Base-by-base conservation (phyloP, 2,888 invertebrate species). In the Athalia cordata region DNA sequence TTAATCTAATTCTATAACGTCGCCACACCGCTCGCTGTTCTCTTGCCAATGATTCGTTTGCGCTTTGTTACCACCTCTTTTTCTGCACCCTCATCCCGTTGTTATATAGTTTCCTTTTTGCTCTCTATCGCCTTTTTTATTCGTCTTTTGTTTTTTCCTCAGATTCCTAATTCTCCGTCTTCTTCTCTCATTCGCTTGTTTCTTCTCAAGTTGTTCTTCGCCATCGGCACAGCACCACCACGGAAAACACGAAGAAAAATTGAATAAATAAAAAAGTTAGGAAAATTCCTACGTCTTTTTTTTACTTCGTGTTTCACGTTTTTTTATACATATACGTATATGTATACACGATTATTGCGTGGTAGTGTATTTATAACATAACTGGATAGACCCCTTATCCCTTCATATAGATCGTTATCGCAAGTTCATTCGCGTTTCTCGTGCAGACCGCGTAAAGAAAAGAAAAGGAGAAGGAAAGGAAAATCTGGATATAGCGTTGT, bases 1-100 rank as follows among this genome's bases (percentile, higher is more conserved):
- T 49, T 75, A 61, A 62, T 75, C 74, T 57, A 49, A 75, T 62
- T 75, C 50, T n/a, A 75, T 75, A 75, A 75, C 61, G 62, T 57
- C 62, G 50, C 50, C 45, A 7, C 61, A 13, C 7, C 13, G 8
- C n/a, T 45, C 50, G 70, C 62, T 75, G 50, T 75, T 75, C 62
- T 75, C 50, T 75, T 55, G 49, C 74, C 62, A 59, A 72, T 68
- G 68, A 68, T 57, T 70, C 70, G 70, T 70, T 70, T 70, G 55
- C 70, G 57, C 70, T 70, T 59, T 70, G 57, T 57, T 70, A 7
- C 11, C 52, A 9, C 52, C 3, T 11, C 52, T 11, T 52, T 52
- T 52, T 52, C 8, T 11, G 3, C 7, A 52, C 52, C 52, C 11
- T 52, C 52, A 29, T 29, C 29, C 29, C 29, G 29, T 52, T 52